Evolutionary conservation across 2,888 invertebrate genomes (phyloP).

Genomic region (Portevinia maculata): DNA sequence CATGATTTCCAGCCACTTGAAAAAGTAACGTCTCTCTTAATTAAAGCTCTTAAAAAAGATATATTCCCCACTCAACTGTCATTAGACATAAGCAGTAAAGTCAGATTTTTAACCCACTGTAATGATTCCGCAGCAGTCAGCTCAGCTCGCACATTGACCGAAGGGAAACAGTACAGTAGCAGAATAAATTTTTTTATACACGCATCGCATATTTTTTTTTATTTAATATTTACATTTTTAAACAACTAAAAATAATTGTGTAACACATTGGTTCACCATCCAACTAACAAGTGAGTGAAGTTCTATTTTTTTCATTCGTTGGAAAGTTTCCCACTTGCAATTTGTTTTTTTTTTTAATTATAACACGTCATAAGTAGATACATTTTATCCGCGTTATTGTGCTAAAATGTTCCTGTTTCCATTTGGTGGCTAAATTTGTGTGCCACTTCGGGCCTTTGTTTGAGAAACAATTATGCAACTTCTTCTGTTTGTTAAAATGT

Average conservation of each 20-base stretch:
- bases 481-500: not conserved
- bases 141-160: too few species aligned
- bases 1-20: not conserved
- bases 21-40: conserved; percentile 28
- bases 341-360: conserved; percentile 54
- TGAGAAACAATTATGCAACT: conserved; percentile 38
- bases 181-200: conserved; percentile 1
- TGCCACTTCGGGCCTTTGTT: not conserved
- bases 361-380: conserved; percentile 35
- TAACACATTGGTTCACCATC: not conserved
- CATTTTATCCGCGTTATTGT: not conserved
- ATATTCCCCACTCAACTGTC: conserved; percentile 21
- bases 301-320: not conserved
- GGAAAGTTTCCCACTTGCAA: conserved; percentile 5
- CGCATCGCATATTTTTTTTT: not conserved
- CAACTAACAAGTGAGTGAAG: conserved; percentile 31
- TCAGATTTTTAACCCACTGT: conserved; percentile 30
- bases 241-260: conserved; percentile 1
- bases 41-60: conserved; percentile 18
- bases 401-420: not conserved
- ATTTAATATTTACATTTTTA: conserved; percentile 4
- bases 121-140: conserved; percentile 20
- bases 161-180: conserved; percentile 21
- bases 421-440: not conserved
- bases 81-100: not conserved